Evolutionary conservation across 30 jellyfish, hydroid and myxozoan genomes (phyloP), one percentile per base, ranked within the genome.

Genomic region (Nemopilema nomurai): DNA sequence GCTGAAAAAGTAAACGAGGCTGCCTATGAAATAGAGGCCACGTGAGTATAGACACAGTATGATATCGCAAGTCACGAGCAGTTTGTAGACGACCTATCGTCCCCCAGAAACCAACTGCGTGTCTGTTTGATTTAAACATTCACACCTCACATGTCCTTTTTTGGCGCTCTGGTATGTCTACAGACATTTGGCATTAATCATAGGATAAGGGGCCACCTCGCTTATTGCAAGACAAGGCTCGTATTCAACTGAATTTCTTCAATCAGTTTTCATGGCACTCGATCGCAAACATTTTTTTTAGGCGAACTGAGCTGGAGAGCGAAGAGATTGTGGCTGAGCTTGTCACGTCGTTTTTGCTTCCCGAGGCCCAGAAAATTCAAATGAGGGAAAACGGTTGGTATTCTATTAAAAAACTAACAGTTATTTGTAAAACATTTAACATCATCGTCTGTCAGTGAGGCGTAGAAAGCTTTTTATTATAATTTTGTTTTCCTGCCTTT

Each of bases 321-420:
- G 98, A 93, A 84, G 98, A 93, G 51, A 89, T 93, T 25, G 97
- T 93, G 6, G 98, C 98, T 16, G 98, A 93, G 74, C 82, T 93
- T n/a, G 94, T 93, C 80, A 88, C 98, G 66, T 93, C 98, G 22
- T 93, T 93, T 62, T 86, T 93, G 63, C 90, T 93, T 25, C 98
- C 98, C 8, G 98, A 93, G 74, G 98, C 91, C n/a, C 96, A 93
- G 80, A 87, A 94, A 80, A 89, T 93, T n/a, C 28, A 85, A 28
- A 80, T 84, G 86, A 85, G 98, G 49, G 97, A 89, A 57, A 88
- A 88, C 65, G 90, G 98, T 93, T 57, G 78, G 93, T 53, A 57
- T 13, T 41, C 13, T 13, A 13, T 41, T 13, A 41, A 13, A 41
- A 3, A 41, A 3, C 57, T 3, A 41, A 13, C 13, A 6, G 6